A percentile compares a stretch with the other conserved stretches of the same genome.
These are phyloP conservation scores for Acanthochromis polyacanthus DNA, from an alignment of 2,113 vertebrate species.

Conservation along the genomic window DNA sequence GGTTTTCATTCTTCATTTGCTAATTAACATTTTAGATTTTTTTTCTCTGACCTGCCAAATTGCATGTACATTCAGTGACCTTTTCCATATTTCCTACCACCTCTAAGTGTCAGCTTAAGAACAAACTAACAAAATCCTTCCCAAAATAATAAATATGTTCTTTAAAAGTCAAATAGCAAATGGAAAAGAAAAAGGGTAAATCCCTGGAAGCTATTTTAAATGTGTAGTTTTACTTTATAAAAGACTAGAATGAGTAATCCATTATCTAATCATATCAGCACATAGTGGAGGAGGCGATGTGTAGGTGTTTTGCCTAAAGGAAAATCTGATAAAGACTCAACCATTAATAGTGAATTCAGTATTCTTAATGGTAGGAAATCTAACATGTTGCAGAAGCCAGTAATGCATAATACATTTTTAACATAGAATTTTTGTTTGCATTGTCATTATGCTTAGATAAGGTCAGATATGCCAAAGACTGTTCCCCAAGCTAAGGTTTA, in stretches of 20 bases:
- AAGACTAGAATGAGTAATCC: constrained; percentile 31
- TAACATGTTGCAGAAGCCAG: background rate
- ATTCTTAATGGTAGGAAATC: constrained; percentile 3
- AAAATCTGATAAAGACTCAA: constrained; percentile 3
- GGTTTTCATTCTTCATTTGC: too few species aligned
- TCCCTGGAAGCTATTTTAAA: constrained; percentile 1
- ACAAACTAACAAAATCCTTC: too few species aligned
- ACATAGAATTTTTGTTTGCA: constrained; percentile 1
- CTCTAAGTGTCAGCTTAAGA: too few species aligned
- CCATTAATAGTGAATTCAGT: constrained; percentile 17
- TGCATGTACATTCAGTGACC: too few species aligned
- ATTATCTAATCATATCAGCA: constrained; percentile 28
- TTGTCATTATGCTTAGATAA: constrained; percentile 12
- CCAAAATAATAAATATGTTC: too few species aligned
- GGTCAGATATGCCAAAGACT: background rate
- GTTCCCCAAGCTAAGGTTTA: too few species aligned
- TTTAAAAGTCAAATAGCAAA: background rate
- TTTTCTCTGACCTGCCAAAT: too few species aligned
- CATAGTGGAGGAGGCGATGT: constrained; percentile 33
- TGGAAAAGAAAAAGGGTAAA: background rate
- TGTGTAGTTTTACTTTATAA: background rate
- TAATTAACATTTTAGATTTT: too few species aligned
- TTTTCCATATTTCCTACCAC: too few species aligned
- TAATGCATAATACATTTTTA: background rate
- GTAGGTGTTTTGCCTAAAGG: constrained; percentile 43